Evolutionary conservation across 2,888 invertebrate species (phyloP), one percentile per base, ranked within the genome.

Genomic region (Drosophila macrospina): DNA sequence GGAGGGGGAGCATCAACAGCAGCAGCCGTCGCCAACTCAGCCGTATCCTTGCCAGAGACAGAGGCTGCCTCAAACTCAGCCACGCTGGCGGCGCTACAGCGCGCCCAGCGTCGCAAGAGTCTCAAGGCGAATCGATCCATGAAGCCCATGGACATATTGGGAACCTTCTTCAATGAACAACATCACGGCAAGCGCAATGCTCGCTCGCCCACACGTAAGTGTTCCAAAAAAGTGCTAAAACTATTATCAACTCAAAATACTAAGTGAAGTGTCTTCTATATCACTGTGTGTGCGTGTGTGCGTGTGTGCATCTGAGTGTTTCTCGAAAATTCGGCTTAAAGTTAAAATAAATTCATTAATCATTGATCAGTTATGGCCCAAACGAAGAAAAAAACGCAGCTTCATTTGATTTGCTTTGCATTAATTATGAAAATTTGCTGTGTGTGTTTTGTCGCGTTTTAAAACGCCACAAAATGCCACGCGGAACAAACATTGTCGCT

Each of bases 191-290:
- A 91, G 16, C 89, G 91, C 61, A 87, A 91, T 24, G 88, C 90
- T 48, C 90, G 92, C 66, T 92, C 91, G 76, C 91, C 93, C 34
- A 93, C 90, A 90, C 91, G 93, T 93, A 92, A 93, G 93, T 90
- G 51, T 20, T 2, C 0, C 11, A 55, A n/a, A 16, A 52, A 39
- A 50, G 26, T 15, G 45, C 10, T 24, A 7, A 36, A 57, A 10
- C 15, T 7, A 51, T 51, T 37, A 39, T 26, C 39, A 39, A 7
- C 16, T 37, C 1, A 28, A 51, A 26, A 5, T 37, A 50, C 15
- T 8, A 26, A 26, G 26, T 37, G 34, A 4, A 50, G 51, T 51
- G 37, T 34, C 11, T 28, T 8, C 4, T 6, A 15, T n/a, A n/a
- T n/a, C n/a, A 13, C 11, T n/a, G 13, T 30, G 13, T 8, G 15